phyloP scores from a whole-genome alignment of 2,113 vertebrate genomes.

The Pituophis catenifer region DNA sequence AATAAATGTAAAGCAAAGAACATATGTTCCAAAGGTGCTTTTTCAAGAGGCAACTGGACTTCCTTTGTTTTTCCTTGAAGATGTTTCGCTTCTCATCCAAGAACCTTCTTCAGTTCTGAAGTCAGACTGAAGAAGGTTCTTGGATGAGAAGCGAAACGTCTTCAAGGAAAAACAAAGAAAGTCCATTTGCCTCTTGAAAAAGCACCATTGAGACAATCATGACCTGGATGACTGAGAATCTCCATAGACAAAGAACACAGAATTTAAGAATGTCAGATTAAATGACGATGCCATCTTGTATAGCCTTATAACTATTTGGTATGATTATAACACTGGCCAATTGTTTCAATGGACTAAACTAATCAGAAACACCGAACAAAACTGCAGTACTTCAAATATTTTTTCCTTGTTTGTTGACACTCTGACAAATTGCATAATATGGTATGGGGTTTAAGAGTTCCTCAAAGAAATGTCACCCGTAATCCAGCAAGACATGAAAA shows the following conservation, averaged over 20 bases:
- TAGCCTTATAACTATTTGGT: constrained; percentile 43
- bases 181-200: too few species aligned
- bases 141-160: too few species aligned
- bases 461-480: too few species aligned
- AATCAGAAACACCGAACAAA: neutral
- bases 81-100: neutral
- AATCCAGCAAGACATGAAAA: neutral
- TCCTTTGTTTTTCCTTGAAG: neutral
- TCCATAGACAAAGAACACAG: constrained; percentile 38
- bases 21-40: neutral
- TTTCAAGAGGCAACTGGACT: neutral
- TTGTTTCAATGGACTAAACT: neutral
- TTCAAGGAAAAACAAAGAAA: too few species aligned
- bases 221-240: too few species aligned
- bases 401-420: neutral
- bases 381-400: neutral
- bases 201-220: too few species aligned
- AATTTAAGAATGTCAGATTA: constrained; percentile 57
- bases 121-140: too few species aligned
- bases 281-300: constrained; percentile 21
- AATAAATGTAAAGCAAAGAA: constrained; percentile 67
- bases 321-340: neutral
- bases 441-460: neutral
- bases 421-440: neutral
- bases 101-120: neutral